These are phyloP conservation scores for Probosciger aterrimus DNA, from an alignment of 2,113 vertebrate genomes.

Conservation along the genomic window DNA sequence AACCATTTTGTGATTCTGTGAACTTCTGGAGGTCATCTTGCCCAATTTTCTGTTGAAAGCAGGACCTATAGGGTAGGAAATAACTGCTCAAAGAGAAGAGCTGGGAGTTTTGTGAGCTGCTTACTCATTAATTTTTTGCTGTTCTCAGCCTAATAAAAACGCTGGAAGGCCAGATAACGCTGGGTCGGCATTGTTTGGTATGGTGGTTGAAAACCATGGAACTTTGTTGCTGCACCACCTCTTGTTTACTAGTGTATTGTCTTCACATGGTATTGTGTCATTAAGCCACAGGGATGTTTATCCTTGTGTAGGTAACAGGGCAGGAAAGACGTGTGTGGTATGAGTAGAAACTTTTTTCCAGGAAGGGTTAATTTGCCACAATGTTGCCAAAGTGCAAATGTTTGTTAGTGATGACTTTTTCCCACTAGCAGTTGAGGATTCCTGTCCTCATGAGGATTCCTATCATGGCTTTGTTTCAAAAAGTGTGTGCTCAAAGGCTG, in stretches of 20 bases:
- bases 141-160: not conserved
- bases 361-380: not conserved
- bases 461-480: not conserved
- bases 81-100: not conserved
- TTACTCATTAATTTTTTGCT: not conserved
- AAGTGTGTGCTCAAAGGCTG: not conserved
- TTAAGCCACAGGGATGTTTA: not conserved
- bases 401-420: not conserved
- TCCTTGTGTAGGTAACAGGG: not conserved
- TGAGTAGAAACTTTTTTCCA: not conserved
- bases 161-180: not conserved
- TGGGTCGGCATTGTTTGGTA: not conserved
- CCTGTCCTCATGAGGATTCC: not conserved
- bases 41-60: not conserved
- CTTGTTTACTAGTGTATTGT: not conserved
- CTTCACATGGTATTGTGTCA: not conserved
- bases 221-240: not conserved
- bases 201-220: not conserved
- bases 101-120: not conserved
- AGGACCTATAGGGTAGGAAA: not conserved
- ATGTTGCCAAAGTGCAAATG: not conserved
- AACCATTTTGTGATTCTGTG: not conserved
- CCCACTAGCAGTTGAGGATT: not conserved
- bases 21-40: not conserved
- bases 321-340: not conserved